Conservation (phyloP, 1,140 invertebrate species). For the Drosophila chauvacae region DNA sequence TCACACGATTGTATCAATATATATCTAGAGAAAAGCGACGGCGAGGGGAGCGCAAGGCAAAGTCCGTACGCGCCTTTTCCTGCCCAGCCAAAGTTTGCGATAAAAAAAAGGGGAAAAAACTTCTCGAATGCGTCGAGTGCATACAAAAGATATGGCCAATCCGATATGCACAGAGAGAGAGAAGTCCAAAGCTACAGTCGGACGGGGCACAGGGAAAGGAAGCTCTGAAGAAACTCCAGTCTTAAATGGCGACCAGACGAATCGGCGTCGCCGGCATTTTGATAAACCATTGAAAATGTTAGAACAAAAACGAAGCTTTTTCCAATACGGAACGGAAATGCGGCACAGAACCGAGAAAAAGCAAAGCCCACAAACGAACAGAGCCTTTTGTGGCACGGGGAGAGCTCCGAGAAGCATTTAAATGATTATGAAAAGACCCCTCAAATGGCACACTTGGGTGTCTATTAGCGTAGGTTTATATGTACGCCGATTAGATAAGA, state of each 20-base stretch:
- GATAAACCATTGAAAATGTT: constrained; percentile 64
- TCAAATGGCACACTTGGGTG: constrained; percentile 44
- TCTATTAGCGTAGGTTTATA: constrained; percentile 37
- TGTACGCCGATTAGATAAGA: constrained; percentile 38
- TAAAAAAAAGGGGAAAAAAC: constrained; percentile 59
- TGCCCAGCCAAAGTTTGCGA: constrained; percentile 76
- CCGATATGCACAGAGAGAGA: constrained; percentile 45
- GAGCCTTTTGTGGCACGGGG: constrained; percentile 3
- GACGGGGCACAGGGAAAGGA: constrained; percentile 9
- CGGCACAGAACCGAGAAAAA: constrained; percentile 67
- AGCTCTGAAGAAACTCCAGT: constrained; percentile 54
- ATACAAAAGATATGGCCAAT: constrained; percentile 72
- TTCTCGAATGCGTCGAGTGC: constrained; percentile 72
- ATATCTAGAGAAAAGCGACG: constrained; percentile 18
- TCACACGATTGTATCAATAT: constrained; percentile 14
- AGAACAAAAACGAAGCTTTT: constrained; percentile 65
- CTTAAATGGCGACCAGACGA: constrained; percentile 60
- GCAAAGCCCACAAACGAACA: constrained; percentile 18
- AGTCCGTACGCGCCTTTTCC: constrained; percentile 77
- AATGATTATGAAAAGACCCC: constrained; percentile 30
- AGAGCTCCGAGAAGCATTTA: constrained; percentile 16
- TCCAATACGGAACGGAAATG: constrained; percentile 77
- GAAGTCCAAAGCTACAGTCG: not conserved
- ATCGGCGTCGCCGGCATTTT: constrained; percentile 58
- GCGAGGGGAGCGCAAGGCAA: constrained; percentile 40